Percentiles rank a stretch among this genome's conserved stretches.
Conservation (phyloP, 2,113 vertebrate genomes). For the Todiramphus saurophagus region DNA sequence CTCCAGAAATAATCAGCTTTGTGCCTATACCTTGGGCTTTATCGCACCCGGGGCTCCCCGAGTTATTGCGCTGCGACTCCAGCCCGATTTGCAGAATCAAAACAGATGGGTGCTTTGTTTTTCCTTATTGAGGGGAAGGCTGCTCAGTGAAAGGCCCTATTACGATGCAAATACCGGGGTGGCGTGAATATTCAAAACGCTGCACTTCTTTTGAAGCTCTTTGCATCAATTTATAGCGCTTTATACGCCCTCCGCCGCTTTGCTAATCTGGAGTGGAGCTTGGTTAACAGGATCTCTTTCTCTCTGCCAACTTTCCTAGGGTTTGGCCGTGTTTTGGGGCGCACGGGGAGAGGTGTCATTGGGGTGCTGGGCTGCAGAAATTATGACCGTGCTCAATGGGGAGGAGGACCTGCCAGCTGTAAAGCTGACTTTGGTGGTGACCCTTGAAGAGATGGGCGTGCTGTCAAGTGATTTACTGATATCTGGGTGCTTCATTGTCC, state of each 20-base stretch:
- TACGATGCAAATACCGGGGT: conserved; percentile 54
- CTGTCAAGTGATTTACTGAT: not conserved
- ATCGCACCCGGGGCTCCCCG: not conserved
- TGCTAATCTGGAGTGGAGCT: not conserved
- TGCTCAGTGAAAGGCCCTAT: conserved; percentile 31
- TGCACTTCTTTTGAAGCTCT: not conserved
- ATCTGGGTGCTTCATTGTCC: not conserved
- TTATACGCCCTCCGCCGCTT: not conserved
- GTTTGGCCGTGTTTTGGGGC: not conserved
- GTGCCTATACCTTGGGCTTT: not conserved
- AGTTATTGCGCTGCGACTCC: not conserved
- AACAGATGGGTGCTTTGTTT: conserved; percentile 53
- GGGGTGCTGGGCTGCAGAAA: not conserved
- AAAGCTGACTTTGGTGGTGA: not conserved
- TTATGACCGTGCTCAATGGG: not conserved
- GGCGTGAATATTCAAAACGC: conserved; percentile 49
- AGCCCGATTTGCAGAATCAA: not conserved
- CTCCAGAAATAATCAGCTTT: not conserved
- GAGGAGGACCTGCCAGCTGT: not conserved
- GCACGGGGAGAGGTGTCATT: not conserved
- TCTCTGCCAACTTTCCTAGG: not conserved
- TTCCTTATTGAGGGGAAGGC: not conserved
- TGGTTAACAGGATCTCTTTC: not conserved
- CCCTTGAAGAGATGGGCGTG: not conserved
- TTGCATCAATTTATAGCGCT: conserved; percentile 9